A percentile compares a stretch with the other conserved stretches of the same genome.
Evolutionary conservation across 2,888 invertebrate species (phyloP).

Genomic region (Aphidoletes aphidimyza): DNA sequence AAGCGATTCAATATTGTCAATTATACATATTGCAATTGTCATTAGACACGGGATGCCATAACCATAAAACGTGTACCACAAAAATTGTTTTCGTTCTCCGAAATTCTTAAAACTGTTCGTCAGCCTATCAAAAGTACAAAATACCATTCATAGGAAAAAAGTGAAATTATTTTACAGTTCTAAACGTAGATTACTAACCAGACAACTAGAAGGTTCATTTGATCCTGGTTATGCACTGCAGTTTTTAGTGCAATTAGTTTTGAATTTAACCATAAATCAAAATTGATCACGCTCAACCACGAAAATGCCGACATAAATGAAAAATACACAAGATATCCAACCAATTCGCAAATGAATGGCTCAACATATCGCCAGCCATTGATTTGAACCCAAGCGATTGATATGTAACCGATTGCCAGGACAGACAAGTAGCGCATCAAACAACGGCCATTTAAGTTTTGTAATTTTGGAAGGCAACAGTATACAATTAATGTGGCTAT

Average conservation of each 20-base stretch:
- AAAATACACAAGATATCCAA: background rate
- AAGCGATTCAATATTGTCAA: no score
- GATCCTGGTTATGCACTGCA: no score
- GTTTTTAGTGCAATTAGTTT: background rate
- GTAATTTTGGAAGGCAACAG: background rate
- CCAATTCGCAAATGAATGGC: background rate
- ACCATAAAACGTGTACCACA: no score
- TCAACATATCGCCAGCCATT: background rate
- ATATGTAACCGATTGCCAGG: background rate
- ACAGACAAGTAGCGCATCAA: background rate
- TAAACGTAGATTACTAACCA: no score
- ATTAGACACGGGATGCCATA: no score
- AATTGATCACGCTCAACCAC: background rate
- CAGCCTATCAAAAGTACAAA: no score
- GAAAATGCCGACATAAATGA: background rate
- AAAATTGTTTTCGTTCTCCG: no score
- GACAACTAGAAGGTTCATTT: no score
- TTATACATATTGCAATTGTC: no score
- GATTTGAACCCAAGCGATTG: background rate
- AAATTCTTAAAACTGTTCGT: no score
- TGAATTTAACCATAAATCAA: background rate
- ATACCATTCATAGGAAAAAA: no score
- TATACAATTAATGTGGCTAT: background rate
- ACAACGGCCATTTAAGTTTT: background rate
- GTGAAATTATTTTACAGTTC: no score